Evolutionary conservation across 2,113 vertebrate species (phyloP), one percentile per base, ranked within the genome.

Genomic region (Phylloscopus trochilus): DNA sequence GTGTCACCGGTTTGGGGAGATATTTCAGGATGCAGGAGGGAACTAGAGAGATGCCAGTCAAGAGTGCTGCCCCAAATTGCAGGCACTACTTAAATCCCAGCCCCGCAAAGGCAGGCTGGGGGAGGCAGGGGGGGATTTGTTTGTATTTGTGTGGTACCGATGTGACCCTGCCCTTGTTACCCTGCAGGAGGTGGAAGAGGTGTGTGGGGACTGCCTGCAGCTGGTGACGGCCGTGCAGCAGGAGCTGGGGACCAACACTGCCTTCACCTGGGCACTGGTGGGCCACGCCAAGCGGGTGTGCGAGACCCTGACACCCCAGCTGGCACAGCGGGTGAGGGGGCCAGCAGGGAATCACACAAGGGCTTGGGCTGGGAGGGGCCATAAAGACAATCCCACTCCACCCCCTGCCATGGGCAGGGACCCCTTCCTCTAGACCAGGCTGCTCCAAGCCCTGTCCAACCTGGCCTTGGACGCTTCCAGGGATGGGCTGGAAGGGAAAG

Each of bases 151-250:
- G 33, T 31, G 3, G 2, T 28, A 26, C 26, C 0, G 2, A 46
- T 1, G 3, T 14, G 14, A 39, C 30, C 26, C 31, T 74, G 11
- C 19, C 16, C 9, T 0, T 27, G 28, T 59, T 27, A 5, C 9
- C 44, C 49, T 5, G 0, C 64, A 98, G 98, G 92, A 75, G 46
- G 20, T 0, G 19, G 92, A 79, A 7, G 91, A 81, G 1, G 81
- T 98, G 78, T 99, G 99, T 6, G 69, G 97, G 22, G 96, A 98
- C 83, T 99, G 99, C 41, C 76, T 98, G 73, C 97, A 98, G 87
- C 98, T 99, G 56, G 73, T 98, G 68, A 91, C 82, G 0, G 98
- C 98, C 7, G 7, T 97, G 87, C 98, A 98, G 73, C 39, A 86
- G 4, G 77, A 98, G 59, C 97, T 98, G 46, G 98, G 97, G 51